phyloP scores from a whole-genome alignment of 1,140 invertebrate species.

The Drosophila paulistorum region DNA sequence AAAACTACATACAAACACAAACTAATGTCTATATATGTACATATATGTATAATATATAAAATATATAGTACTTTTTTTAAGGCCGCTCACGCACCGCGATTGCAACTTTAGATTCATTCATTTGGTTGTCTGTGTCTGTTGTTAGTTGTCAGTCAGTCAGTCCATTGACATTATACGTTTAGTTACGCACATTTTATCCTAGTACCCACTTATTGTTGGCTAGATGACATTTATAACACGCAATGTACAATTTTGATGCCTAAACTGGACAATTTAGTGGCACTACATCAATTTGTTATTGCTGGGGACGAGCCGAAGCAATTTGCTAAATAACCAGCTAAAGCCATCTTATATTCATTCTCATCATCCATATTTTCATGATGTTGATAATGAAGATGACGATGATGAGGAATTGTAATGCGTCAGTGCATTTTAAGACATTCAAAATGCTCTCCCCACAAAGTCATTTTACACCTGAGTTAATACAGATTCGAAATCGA shows the following conservation, averaged over 20 bases:
- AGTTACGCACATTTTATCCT: constrained; percentile 71
- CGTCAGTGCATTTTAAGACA: too few species aligned
- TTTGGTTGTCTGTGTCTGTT: background rate
- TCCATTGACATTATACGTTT: constrained; percentile 79
- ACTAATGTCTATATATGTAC: too few species aligned
- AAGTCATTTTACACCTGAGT: too few species aligned
- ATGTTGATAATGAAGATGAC: too few species aligned
- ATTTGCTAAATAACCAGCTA: constrained; percentile 70
- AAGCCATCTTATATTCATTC: too few species aligned
- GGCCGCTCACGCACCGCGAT: constrained; percentile 11
- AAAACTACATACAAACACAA: constrained; percentile 1
- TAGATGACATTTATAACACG: constrained; percentile 62
- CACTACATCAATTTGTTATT: background rate
- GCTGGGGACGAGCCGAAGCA: constrained; percentile 37
- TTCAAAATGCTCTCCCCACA: too few species aligned
- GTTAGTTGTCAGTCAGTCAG: background rate
- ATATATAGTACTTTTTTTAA: background rate
- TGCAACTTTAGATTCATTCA: background rate
- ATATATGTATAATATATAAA: too few species aligned
- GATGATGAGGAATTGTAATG: too few species aligned
- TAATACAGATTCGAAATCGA: too few species aligned
- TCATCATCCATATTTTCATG: too few species aligned
- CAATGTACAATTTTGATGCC: constrained; percentile 67
- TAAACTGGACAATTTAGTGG: constrained; percentile 72
- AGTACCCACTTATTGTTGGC: background rate